phyloP scores from a whole-genome alignment of 35 echinoderm and acorn worm genomes.

The Holothuria glaberrima region DNA sequence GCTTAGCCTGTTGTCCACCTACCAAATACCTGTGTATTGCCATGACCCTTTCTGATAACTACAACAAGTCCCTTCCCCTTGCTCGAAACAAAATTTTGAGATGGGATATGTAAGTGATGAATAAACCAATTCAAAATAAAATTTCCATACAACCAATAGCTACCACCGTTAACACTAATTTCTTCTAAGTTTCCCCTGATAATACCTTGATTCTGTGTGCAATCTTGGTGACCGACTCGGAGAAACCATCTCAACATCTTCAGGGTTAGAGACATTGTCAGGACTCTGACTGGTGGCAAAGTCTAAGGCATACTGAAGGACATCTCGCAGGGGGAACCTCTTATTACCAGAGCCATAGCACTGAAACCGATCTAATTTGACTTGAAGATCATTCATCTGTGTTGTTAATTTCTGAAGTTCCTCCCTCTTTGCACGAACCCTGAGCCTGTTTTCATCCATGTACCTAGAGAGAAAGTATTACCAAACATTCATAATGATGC shows the following conservation, averaged over 20 bases:
- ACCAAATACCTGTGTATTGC: no score
- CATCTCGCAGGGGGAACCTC: conserved; percentile 91
- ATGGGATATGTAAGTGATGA: background rate
- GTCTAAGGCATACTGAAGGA: conserved; percentile 90
- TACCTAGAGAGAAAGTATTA: conserved; percentile 60
- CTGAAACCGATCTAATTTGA: conserved; percentile 85
- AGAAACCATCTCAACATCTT: conserved; percentile 92
- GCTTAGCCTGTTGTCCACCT: no score
- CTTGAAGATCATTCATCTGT: conserved; percentile 73
- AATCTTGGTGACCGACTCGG: conserved; percentile 58
- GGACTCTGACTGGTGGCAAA: conserved; percentile 90
- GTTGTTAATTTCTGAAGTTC: conserved; percentile 65
- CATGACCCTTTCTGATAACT: no score
- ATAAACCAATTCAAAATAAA: no score
- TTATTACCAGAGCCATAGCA: conserved; percentile 93
- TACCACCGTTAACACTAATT: background rate
- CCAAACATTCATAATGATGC: no score
- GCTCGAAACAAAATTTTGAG: no score
- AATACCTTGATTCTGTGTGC: background rate
- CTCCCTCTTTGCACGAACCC: conserved; percentile 74
- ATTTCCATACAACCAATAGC: background rate
- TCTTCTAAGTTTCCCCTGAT: no score
- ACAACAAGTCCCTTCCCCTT: no score
- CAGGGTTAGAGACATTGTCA: conserved; percentile 16
- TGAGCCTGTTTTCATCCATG: conserved; percentile 87